Conservation (phyloP, 2,113 vertebrate genomes). For the Numenius arquata region DNA sequence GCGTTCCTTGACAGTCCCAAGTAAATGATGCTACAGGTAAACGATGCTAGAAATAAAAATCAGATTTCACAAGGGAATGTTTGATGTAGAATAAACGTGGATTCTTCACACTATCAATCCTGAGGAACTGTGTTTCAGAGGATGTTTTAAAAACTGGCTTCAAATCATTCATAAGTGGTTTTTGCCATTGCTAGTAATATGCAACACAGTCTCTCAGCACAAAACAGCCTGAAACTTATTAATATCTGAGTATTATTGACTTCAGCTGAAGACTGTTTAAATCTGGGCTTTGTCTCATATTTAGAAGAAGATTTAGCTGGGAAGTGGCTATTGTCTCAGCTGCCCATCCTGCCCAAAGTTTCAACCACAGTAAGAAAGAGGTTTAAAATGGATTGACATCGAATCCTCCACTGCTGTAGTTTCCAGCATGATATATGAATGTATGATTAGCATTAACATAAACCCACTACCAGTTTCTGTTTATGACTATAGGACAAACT, state of each 20-base stretch:
- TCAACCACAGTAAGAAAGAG: background rate
- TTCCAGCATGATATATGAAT: background rate
- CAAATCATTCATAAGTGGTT: background rate
- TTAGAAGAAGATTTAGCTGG: conserved; percentile 9
- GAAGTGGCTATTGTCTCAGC: background rate
- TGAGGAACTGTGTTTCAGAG: background rate
- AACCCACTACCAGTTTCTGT: background rate
- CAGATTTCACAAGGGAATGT: background rate
- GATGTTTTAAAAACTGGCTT: background rate
- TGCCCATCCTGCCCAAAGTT: background rate
- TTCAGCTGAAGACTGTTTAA: background rate
- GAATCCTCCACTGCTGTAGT: background rate
- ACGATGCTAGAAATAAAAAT: background rate
- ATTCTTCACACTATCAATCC: background rate
- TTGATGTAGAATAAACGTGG: background rate
- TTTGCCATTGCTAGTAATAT: background rate
- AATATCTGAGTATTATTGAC: background rate
- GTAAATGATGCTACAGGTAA: background rate
- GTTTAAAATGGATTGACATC: background rate
- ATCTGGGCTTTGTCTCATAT: background rate
- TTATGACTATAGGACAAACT: background rate
- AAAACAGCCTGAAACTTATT: background rate
- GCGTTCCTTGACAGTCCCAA: background rate
- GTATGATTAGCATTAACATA: background rate
- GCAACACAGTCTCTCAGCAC: background rate